A percentile compares a stretch with the other conserved stretches of the same genome.
These are phyloP conservation scores for Pedionomus torquatus DNA, from an alignment of 2,113 vertebrate genomes.

Conservation along the genomic window DNA sequence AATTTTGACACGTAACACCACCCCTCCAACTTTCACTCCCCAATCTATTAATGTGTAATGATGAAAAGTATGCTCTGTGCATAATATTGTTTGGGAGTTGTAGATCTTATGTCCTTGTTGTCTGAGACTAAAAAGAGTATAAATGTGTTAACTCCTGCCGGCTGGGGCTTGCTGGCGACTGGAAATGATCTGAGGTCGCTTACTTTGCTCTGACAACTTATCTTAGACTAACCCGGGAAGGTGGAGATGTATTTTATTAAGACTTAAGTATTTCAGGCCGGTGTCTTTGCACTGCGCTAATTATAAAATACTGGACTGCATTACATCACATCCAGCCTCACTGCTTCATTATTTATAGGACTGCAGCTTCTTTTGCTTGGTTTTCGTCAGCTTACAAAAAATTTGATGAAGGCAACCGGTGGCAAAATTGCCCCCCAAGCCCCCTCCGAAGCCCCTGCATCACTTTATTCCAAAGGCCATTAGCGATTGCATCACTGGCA, in stretches of 20 bases:
- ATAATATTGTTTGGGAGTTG: slow-evolving; percentile 42
- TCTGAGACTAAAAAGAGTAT: background rate
- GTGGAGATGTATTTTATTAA: background rate
- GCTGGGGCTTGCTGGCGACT: background rate
- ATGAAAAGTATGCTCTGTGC: slow-evolving; percentile 44
- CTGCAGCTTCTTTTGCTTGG: background rate
- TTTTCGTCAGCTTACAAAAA: slow-evolving; percentile 24
- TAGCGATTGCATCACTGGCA: slow-evolving; percentile 44
- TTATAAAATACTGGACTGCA: background rate
- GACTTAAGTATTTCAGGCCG: background rate
- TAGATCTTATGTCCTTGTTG: background rate
- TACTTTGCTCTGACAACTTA: background rate
- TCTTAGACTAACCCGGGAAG: background rate
- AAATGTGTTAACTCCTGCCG: background rate
- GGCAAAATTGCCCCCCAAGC: background rate
- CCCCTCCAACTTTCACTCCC: slow-evolving; percentile 64
- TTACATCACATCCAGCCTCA: background rate
- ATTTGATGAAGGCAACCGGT: slow-evolving; percentile 6
- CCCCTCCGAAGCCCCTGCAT: background rate
- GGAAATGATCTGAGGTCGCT: background rate
- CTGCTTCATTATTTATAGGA: background rate
- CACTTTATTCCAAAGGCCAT: background rate
- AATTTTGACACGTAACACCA: slow-evolving; percentile 67
- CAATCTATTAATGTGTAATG: slow-evolving; percentile 55
- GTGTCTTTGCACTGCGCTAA: background rate